Base-by-base conservation (phyloP, 2,888 invertebrate genomes). In the Heliconius aoede region DNA sequence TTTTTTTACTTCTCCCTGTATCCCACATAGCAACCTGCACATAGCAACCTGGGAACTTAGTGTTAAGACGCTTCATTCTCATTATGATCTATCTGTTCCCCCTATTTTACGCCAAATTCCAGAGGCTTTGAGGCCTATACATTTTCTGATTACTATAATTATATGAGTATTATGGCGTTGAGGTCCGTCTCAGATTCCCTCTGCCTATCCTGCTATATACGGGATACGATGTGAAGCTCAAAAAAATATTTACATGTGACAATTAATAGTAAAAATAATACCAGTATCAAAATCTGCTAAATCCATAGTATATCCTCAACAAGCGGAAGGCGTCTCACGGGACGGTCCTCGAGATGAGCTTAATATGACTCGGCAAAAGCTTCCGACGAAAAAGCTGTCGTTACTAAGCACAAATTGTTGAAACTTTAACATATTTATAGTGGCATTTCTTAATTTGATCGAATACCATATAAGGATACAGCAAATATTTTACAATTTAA, bases 331-430 rank as follows among this genome's bases (percentile, higher is more conserved):
- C 81, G 88, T 88, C 91, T 87, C 89, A 78, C 84, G 89, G 87
- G 91, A 88, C 87, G 24, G 60, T 86, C 88, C 87, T 87, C 86
- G 85, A 90, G 92, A 93, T 93, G 93, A 91, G 92, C 83, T 86
- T 87, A 87, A 89, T 91, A 90, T 94, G 93, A 93, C 92, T 92
- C 88, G 88, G 87, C 93, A 88, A 86, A 89, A 79, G 73, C 81
- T 76, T 74, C 79, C 82, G 80, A 82, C 77, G 69, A 55, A 68
- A 64, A 28, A 55, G 67, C 64, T 71, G 30, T 65, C 75, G 72
- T 76, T 76, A 76, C 76, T 72, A 72, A 76, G 76, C 76, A 76
- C 36, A 65, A 74, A 51, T 24, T 40, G 26, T 21, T 24, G 40
- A 73, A 73, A 65, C 18, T 73, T 36, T 58, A 55, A 69, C 51